These are phyloP conservation scores for Parasteatoda tepidariorum DNA, from an alignment of 1,140 invertebrate species.

Conservation along the genomic window DNA sequence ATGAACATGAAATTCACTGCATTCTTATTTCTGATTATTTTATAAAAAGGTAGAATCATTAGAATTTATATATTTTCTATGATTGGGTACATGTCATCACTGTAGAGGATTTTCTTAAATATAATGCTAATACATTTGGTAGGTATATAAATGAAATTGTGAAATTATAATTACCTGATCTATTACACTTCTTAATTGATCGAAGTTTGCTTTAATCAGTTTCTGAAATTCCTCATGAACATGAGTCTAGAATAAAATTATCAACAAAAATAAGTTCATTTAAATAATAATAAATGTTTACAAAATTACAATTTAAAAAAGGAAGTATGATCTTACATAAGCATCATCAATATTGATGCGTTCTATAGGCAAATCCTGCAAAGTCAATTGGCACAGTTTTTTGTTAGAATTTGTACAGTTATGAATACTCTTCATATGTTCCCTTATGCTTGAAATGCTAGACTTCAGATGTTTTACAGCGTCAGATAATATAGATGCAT, in stretches of 20 bases:
- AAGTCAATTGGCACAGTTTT: slow-evolving; percentile 19
- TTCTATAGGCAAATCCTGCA: slow-evolving; percentile 30
- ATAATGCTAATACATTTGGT: no score
- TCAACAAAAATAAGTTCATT: not conserved
- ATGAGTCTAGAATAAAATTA: slow-evolving; percentile 18
- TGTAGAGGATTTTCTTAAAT: no score
- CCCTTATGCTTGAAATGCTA: slow-evolving; percentile 21
- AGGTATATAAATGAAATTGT: not conserved
- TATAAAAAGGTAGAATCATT: no score
- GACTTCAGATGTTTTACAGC: slow-evolving; percentile 34
- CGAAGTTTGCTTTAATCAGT: slow-evolving; percentile 36
- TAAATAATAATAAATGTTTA: not conserved
- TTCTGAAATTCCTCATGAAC: slow-evolving; percentile 48
- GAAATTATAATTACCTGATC: slow-evolving; percentile 32
- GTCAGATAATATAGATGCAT: slow-evolving; percentile 34
- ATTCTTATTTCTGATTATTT: no score
- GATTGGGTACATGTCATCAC: no score
- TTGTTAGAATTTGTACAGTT: slow-evolving; percentile 43
- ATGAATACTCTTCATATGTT: slow-evolving; percentile 4
- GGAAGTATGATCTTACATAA: slow-evolving; percentile 15
- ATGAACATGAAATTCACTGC: not conserved
- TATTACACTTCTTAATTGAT: slow-evolving; percentile 43
- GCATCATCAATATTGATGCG: slow-evolving; percentile 38
- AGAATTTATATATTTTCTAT: no score
- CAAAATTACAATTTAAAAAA: not conserved